These are phyloP conservation scores for Oscheius sp. DNA, from an alignment of 2,888 invertebrate genomes.

Conservation along the genomic window DNA sequence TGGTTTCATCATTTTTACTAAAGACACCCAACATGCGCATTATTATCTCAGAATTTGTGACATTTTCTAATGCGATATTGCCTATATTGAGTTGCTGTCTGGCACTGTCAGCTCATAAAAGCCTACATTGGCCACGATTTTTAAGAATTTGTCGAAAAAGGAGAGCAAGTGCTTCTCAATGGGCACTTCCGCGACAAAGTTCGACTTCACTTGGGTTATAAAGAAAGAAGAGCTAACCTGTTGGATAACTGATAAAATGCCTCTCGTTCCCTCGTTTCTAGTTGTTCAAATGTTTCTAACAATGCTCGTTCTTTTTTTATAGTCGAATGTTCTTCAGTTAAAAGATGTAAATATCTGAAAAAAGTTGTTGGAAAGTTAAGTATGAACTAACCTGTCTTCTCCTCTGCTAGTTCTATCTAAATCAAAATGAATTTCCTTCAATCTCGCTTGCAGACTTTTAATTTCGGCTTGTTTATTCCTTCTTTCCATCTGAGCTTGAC, in stretches of 20 bases:
- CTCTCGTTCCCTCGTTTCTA: constrained; percentile 82
- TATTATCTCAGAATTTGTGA: constrained; percentile 7
- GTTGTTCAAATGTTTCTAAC: constrained; percentile 76
- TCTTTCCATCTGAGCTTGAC: constrained; percentile 78
- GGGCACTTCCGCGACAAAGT: constrained; percentile 12
- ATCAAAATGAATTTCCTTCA: constrained; percentile 81
- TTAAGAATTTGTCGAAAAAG: background rate
- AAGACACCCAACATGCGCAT: background rate
- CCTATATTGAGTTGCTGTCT: constrained; percentile 2
- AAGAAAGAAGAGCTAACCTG: constrained; percentile 71
- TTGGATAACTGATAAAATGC: constrained; percentile 66
- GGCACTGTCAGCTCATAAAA: background rate
- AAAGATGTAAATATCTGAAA: constrained; percentile 77
- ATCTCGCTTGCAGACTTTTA: constrained; percentile 76
- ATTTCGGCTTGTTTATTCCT: constrained; percentile 77
- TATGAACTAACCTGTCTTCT: constrained; percentile 76
- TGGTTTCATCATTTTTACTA: constrained; percentile 1
- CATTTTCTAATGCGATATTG: background rate
- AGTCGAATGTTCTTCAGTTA: constrained; percentile 79
- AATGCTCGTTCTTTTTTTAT: constrained; percentile 74
- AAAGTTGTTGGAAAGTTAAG: background rate
- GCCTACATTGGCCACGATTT: constrained; percentile 7
- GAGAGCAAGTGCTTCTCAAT: background rate
- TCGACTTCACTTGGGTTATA: background rate
- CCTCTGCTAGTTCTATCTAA: constrained; percentile 82